Evolutionary conservation across 2,113 vertebrate species (phyloP).

Genomic region (Otis tarda): DNA sequence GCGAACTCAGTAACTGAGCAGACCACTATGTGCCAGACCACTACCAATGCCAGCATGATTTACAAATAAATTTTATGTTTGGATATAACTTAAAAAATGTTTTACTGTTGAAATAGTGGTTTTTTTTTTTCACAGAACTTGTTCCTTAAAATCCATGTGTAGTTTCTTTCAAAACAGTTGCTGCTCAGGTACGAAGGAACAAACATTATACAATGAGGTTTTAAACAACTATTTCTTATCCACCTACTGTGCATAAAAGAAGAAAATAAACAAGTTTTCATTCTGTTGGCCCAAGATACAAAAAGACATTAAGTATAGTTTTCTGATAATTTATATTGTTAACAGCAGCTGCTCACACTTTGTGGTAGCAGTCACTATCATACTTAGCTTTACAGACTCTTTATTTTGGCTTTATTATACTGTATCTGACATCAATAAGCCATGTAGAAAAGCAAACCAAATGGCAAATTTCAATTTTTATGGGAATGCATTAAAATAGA

Average conservation of each 20-base stretch:
- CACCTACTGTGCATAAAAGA: background rate
- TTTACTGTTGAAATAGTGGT: background rate
- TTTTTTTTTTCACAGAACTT: background rate
- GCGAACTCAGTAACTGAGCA: background rate
- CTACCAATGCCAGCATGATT: background rate
- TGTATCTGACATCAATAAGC: background rate
- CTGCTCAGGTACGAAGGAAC: background rate
- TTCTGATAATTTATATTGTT: background rate
- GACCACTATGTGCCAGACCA: too few species aligned
- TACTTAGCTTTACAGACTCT: background rate
- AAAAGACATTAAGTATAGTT: background rate
- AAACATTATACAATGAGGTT: background rate
- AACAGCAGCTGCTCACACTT: background rate
- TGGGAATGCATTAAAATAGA: background rate
- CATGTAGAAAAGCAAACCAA: background rate
- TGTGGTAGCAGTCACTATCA: background rate
- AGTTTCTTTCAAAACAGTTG: background rate
- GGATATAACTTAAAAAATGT: background rate
- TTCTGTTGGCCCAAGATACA: background rate
- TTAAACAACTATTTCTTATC: background rate
- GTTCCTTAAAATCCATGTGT: background rate
- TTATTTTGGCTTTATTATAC: background rate
- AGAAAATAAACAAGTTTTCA: background rate
- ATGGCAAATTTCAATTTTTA: background rate
- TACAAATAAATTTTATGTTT: conserved; percentile 16